Evolutionary conservation across 2,888 invertebrate species (phyloP), one percentile per base, ranked within the genome.

Genomic region (Aleiodes alternator): DNA sequence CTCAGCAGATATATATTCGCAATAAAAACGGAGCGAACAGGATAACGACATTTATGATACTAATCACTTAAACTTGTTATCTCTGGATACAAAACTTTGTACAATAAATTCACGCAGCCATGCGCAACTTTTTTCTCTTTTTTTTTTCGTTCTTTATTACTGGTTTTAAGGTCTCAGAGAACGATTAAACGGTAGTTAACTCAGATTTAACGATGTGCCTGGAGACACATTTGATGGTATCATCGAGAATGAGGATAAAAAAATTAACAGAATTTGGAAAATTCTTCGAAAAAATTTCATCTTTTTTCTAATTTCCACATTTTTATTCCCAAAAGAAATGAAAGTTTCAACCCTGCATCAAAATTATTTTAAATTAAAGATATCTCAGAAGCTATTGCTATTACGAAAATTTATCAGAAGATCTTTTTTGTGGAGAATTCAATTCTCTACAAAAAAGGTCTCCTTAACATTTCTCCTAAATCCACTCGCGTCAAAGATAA

Each of bases 21-120:
- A 4, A 11, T 9, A 56, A 56, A 43, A 43, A 43, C 43, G 43
- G 6, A 29, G 9, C 6, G 55, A 56, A 56, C 56, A 23, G 56
- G 8, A 56, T 56, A 56, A 56, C 23, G n/a, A 56, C 16, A 8
- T 55, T 55, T 55, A 7, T 4, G 11, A 56, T 56, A 23, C 23
- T 56, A 56, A 56, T 56, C 56, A 56, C 56, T 56, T 43, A 43
- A 43, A 56, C 56, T 56, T 11, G 23, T 56, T 56, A 56, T 56
- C 56, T 23, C 11, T 43, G 43, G 43, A 43, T 43, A 43, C 43
- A 43, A 43, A 43, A 43, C 43, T 43, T 43, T 3, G 56, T 16
- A 23, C 56, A 11, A 56, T 56, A 56, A 56, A 56, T 56, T 56
- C 56, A 56, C 56, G 16, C 56, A 23, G 43, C 6, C 23, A 29